These are phyloP conservation scores for Esox niger DNA, from an alignment of 2,113 vertebrate species.

Conservation along the genomic window DNA sequence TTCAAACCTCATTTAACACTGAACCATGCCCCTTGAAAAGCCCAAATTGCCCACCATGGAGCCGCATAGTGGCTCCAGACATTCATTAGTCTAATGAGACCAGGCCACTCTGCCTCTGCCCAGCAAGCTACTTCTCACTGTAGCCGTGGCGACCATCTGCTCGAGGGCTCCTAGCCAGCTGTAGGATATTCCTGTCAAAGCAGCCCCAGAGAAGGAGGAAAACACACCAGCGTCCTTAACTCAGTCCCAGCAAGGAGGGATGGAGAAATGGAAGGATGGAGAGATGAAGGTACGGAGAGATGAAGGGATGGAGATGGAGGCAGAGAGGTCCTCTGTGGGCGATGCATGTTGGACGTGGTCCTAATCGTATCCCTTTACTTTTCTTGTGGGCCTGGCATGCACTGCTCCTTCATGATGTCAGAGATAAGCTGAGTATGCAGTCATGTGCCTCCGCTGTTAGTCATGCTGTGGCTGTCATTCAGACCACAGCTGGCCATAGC, in stretches of 20 bases:
- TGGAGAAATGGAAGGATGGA: background rate
- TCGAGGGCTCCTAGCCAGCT: slow-evolving; percentile 68
- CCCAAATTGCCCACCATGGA: slow-evolving; percentile 69
- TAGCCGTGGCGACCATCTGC: slow-evolving; percentile 71
- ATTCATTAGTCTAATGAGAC: slow-evolving; percentile 82
- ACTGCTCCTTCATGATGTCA: slow-evolving; percentile 36
- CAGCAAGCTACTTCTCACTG: slow-evolving; percentile 48
- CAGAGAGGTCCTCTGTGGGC: slow-evolving; percentile 3
- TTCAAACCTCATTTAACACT: slow-evolving; percentile 76
- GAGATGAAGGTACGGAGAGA: background rate
- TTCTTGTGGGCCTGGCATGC: slow-evolving; percentile 31
- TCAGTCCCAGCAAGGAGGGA: slow-evolving; percentile 42
- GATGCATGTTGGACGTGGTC: slow-evolving; percentile 19
- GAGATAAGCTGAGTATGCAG: slow-evolving; percentile 60
- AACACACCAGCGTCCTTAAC: slow-evolving; percentile 52
- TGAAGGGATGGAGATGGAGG: background rate
- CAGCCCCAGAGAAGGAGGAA: slow-evolving; percentile 44
- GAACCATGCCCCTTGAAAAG: slow-evolving; percentile 62
- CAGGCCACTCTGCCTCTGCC: slow-evolving; percentile 69
- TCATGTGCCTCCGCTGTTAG: slow-evolving; percentile 20
- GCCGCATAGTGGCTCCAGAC: slow-evolving; percentile 67
- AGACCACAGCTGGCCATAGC: slow-evolving; percentile 33
- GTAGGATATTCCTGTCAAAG: slow-evolving; percentile 68
- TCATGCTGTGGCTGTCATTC: slow-evolving; percentile 49
- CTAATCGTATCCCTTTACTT: slow-evolving; percentile 17